Evolutionary conservation across 2,113 vertebrate genomes (phyloP).

Genomic region (Phrynosoma blainvillii): DNA sequence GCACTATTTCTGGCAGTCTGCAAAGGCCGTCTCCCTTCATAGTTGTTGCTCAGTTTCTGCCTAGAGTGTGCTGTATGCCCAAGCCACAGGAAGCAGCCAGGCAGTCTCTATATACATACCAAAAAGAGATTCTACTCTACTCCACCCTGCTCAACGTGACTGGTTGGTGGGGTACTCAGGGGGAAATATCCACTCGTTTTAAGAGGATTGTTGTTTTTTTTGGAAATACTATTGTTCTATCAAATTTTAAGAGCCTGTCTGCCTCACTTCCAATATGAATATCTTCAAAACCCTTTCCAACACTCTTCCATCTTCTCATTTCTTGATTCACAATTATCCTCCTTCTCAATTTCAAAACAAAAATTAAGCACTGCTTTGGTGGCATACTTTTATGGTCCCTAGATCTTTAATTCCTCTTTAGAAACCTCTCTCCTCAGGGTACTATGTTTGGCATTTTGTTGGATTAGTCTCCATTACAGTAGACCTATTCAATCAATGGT

Average conservation of each 20-base stretch:
- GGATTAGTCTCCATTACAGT: background rate
- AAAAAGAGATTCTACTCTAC: too few species aligned
- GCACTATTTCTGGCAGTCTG: too few species aligned
- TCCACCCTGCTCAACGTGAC: too few species aligned
- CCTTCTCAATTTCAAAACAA: background rate
- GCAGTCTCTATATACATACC: too few species aligned
- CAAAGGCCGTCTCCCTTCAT: too few species aligned
- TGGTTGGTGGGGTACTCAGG: too few species aligned
- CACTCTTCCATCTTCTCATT: background rate
- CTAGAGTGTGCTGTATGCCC: too few species aligned
- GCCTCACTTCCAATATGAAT: background rate
- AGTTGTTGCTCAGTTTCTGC: too few species aligned
- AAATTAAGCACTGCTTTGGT: background rate
- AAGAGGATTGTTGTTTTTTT: background rate
- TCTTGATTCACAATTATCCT: background rate
- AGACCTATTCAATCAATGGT: too few species aligned
- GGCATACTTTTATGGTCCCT: background rate
- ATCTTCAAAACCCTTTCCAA: background rate
- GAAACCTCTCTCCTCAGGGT: background rate
- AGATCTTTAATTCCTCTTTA: background rate
- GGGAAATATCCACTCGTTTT: too few species aligned
- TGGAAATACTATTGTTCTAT: background rate
- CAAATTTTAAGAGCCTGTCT: background rate
- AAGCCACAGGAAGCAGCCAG: too few species aligned
- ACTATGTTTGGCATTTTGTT: background rate